Conservation (phyloP, 2,797 vertebrate genomes). For the Scleropages formosus region DNA sequence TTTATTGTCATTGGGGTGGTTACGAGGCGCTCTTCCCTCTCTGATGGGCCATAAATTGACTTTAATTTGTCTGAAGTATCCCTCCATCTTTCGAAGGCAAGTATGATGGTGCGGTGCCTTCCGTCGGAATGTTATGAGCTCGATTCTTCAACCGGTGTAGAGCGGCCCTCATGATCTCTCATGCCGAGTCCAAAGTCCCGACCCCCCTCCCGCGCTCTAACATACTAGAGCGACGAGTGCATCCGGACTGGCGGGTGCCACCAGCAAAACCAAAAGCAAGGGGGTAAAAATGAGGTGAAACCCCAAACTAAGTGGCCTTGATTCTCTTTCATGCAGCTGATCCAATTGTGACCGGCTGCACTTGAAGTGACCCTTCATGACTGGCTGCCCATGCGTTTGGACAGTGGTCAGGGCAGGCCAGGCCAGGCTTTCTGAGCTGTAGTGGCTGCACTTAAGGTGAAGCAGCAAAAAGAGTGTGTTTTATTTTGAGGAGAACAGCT, state of each 20-base stretch:
- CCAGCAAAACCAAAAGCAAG: slow-evolving; percentile 60
- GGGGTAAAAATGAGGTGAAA: slow-evolving; percentile 72
- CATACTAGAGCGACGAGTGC: slow-evolving; percentile 69
- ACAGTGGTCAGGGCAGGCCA: too few relatives aligned
- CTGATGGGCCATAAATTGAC: slow-evolving; percentile 67
- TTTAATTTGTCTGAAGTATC: slow-evolving; percentile 63
- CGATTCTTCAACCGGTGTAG: slow-evolving; percentile 66
- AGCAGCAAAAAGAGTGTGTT: not conserved
- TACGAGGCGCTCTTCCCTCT: slow-evolving; percentile 51
- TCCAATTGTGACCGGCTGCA: slow-evolving; percentile 74
- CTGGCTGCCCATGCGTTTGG: slow-evolving; percentile 49
- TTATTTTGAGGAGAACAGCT: slow-evolving; percentile 1
- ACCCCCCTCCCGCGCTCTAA: slow-evolving; percentile 57
- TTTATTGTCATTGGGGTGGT: slow-evolving; percentile 63
- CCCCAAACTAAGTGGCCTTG: slow-evolving; percentile 63
- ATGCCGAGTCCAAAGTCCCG: slow-evolving; percentile 61
- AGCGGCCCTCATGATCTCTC: slow-evolving; percentile 52
- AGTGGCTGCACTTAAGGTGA: not conserved
- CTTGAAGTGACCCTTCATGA: slow-evolving; percentile 70
- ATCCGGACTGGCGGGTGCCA: slow-evolving; percentile 73
- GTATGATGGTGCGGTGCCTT: slow-evolving; percentile 61
- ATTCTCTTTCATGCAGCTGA: slow-evolving; percentile 59
- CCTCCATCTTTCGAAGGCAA: slow-evolving; percentile 64
- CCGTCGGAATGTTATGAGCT: slow-evolving; percentile 69
- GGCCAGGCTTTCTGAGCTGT: slow-evolving; percentile 52